phyloP scores from a whole-genome alignment of 2,113 vertebrate species.

The Xiphias gladius region DNA sequence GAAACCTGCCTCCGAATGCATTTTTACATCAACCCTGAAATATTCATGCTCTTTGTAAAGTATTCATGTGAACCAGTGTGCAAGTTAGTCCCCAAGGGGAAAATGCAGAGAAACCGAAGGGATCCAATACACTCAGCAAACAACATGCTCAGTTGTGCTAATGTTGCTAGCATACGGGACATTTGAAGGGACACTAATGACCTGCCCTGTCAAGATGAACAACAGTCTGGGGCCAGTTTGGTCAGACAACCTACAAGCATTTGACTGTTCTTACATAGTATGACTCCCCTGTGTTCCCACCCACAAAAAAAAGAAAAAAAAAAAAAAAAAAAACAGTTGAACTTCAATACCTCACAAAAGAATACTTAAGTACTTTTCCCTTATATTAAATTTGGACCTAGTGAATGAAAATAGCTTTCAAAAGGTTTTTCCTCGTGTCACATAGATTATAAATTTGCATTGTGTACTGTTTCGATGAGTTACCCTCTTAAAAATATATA shows the following conservation, averaged over 20 bases:
- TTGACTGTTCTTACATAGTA: slow-evolving; percentile 20
- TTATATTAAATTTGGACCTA: background rate
- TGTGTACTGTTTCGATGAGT: slow-evolving; percentile 39
- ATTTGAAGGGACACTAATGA: slow-evolving; percentile 68
- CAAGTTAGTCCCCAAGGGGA: slow-evolving; percentile 73
- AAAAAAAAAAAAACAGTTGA: background rate
- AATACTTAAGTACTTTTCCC: background rate
- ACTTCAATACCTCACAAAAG: background rate
- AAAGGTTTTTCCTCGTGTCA: background rate
- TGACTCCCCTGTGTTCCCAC: background rate
- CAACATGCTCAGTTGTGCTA: slow-evolving; percentile 71
- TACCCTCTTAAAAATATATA: slow-evolving; percentile 41
- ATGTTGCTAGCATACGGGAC: slow-evolving; percentile 68
- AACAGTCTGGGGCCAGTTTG: slow-evolving; percentile 49
- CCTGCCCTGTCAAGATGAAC: slow-evolving; percentile 57
- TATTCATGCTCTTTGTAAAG: slow-evolving; percentile 82
- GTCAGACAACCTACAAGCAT: slow-evolving; percentile 19
- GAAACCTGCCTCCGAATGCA: slow-evolving; percentile 76
- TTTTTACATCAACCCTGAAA: slow-evolving; percentile 82
- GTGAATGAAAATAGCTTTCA: background rate
- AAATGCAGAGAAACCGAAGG: slow-evolving; percentile 68
- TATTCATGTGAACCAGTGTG: slow-evolving; percentile 82
- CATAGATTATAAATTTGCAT: slow-evolving; percentile 10
- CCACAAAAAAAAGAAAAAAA: background rate
- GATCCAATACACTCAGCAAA: slow-evolving; percentile 73